Conservation (phyloP, 2,888 invertebrate species). For the Cheilosia vernalis region DNA sequence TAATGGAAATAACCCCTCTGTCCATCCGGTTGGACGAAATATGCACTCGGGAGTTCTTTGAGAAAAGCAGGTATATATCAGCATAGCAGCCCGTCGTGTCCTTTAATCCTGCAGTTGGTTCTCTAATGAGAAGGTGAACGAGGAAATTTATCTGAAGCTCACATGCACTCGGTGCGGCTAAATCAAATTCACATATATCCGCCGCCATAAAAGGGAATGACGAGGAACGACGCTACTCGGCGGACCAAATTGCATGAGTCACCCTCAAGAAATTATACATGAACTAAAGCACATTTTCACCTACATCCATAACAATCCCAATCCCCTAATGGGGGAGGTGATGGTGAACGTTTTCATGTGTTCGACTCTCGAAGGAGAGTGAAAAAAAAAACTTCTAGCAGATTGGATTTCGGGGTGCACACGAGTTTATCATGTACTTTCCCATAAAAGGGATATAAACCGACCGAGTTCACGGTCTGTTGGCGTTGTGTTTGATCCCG, state of each 20-base stretch:
- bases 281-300: neutral
- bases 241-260: conserved; percentile 48
- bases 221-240: conserved; percentile 25
- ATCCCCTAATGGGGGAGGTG: conserved; percentile 3
- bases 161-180: conserved; percentile 22
- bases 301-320: neutral
- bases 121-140: conserved; percentile 49
- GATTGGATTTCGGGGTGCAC: conserved; percentile 57
- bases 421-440: conserved; percentile 55
- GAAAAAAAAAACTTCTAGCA: conserved; percentile 25
- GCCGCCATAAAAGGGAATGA: conserved; percentile 32
- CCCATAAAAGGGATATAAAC: conserved; percentile 57
- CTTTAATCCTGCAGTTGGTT: conserved; percentile 26
- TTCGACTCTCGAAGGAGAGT: neutral
- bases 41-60: neutral
- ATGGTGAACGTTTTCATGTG: neutral
- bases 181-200: conserved; percentile 30
- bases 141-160: conserved; percentile 6
- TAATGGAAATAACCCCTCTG: conserved; percentile 2
- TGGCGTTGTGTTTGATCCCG: conserved; percentile 40
- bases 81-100: neutral
- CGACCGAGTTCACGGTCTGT: conserved; percentile 45
- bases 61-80: neutral
- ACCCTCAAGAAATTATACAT: conserved; percentile 20
- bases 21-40: neutral